Percentiles rank a stretch among this genome's conserved stretches.
Evolutionary conservation across 2,888 invertebrate genomes (phyloP).

Genomic region (Osmoderma eremita): DNA sequence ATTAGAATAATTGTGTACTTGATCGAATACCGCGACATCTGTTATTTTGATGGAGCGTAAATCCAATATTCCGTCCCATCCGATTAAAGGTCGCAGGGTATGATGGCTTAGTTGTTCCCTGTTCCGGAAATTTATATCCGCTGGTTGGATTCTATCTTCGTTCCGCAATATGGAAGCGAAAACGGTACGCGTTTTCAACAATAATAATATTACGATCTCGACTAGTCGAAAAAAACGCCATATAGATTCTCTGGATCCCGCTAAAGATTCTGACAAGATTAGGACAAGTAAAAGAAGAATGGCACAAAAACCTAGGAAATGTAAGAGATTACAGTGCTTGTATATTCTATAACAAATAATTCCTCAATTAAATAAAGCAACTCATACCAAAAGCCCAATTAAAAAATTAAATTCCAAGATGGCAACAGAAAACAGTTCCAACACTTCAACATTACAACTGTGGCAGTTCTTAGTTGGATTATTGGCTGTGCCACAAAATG

Average conservation of each 20-base stretch:
- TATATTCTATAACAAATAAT: conserved; percentile 1
- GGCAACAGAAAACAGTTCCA: background rate
- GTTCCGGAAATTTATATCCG: conserved; percentile 31
- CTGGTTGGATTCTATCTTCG: conserved; percentile 3
- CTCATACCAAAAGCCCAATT: background rate
- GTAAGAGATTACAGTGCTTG: conserved; percentile 5
- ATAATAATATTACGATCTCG: background rate
- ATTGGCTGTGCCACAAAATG: conserved; percentile 74
- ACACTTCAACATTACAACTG: conserved; percentile 80
- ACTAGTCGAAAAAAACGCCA: background rate
- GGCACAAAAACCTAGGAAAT: conserved; percentile 12
- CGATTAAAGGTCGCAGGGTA: too few species aligned
- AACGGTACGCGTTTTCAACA: background rate
- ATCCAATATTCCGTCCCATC: too few species aligned
- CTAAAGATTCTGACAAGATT: too few species aligned
- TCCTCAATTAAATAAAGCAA: conserved; percentile 5
- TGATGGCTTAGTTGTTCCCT: background rate
- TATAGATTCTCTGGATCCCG: too few species aligned
- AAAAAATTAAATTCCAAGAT: conserved; percentile 4
- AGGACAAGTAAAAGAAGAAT: conserved; percentile 14
- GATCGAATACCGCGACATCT: too few species aligned
- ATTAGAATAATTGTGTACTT: too few species aligned
- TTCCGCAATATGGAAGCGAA: conserved; percentile 22
- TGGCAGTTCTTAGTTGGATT: conserved; percentile 94
- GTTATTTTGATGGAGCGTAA: too few species aligned